These are phyloP conservation scores for Leptopterna dolabrata DNA, from an alignment of 2,888 invertebrate species.

Conservation along the genomic window DNA sequence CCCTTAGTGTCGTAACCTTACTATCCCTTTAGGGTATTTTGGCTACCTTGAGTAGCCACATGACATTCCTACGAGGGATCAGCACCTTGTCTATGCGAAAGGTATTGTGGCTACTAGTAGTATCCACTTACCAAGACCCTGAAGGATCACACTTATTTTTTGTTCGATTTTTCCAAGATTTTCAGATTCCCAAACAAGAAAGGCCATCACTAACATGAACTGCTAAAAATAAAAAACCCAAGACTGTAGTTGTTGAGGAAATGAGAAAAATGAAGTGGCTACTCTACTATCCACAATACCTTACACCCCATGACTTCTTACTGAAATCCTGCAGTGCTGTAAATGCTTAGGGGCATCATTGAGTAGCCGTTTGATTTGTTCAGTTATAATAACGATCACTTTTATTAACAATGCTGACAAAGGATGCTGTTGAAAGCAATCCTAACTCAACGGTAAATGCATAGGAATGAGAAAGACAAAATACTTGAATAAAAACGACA, in stretches of 20 bases:
- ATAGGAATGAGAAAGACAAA: background rate
- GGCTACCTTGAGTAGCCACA: slow-evolving; percentile 6
- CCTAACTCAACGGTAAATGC: background rate
- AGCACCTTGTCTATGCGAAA: slow-evolving; percentile 8
- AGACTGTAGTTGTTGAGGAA: background rate
- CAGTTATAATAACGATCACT: background rate
- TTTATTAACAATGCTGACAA: background rate
- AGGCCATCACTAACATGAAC: slow-evolving; percentile 5
- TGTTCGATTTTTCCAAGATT: background rate
- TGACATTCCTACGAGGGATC: background rate
- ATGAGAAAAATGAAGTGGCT: background rate
- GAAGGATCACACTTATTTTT: slow-evolving; percentile 20
- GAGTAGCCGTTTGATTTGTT: background rate
- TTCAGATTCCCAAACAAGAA: background rate
- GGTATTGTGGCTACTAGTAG: slow-evolving; percentile 23
- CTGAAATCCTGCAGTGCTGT: background rate
- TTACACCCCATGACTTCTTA: background rate
- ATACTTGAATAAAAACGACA: background rate
- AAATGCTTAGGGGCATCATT: background rate
- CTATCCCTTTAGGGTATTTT: slow-evolving; percentile 10
- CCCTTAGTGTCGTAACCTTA: too few species aligned
- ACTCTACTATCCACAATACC: background rate
- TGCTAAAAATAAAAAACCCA: background rate
- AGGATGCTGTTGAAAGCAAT: background rate
- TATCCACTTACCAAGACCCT: slow-evolving; percentile 6